phyloP scores from a whole-genome alignment of 2,113 vertebrate genomes.

The Dermatemys mawii region DNA sequence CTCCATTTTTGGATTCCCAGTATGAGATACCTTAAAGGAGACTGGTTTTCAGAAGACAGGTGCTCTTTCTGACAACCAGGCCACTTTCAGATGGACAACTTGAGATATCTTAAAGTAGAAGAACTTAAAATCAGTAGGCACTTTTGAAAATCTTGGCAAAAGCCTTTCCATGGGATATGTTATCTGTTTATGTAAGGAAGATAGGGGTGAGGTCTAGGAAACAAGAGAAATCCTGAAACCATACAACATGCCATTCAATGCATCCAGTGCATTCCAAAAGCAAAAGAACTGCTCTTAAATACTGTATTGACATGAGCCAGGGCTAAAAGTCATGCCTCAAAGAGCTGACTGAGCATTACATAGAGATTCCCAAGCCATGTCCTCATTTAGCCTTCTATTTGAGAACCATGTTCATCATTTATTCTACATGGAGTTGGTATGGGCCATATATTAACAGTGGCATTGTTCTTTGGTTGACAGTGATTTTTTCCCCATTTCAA shows the following conservation, averaged over 20 bases:
- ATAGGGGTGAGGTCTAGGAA: accelerated
- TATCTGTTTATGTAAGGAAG: too few species aligned
- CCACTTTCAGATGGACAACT: too few species aligned
- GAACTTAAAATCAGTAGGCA: neutral
- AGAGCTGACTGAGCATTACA: neutral
- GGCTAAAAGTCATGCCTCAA: neutral
- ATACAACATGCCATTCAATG: neutral
- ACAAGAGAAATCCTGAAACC: neutral
- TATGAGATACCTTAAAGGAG: neutral
- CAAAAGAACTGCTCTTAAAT: neutral
- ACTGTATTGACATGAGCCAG: neutral
- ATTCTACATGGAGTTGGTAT: neutral
- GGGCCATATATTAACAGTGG: accelerated
- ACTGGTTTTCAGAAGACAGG: neutral
- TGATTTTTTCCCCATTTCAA: neutral
- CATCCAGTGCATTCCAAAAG: accelerated
- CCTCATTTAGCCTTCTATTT: neutral
- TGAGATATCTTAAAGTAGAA: neutral
- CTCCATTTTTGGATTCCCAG: neutral
- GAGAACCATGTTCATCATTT: accelerated
- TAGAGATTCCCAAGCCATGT: neutral
- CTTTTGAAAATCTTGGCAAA: neutral
- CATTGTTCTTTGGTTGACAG: neutral
- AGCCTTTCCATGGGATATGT: neutral
- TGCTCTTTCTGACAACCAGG: neutral